Evolutionary conservation across 1,140 invertebrate species (phyloP).

Genomic region (Doryteuthis pealeii): DNA sequence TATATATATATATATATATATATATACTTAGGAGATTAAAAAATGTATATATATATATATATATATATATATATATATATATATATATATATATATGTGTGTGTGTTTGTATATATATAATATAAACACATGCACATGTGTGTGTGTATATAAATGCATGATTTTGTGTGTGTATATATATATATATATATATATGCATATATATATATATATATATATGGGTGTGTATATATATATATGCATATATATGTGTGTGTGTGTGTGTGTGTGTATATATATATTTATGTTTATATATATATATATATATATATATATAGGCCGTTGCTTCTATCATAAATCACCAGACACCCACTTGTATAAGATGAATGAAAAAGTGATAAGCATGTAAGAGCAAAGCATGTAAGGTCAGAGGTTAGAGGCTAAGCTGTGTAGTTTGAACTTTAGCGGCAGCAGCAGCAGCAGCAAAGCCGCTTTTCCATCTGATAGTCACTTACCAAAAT

Average conservation of each 20-base stretch:
- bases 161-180: neutral
- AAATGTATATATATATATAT: neutral
- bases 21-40: neutral
- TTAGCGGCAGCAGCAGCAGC: no score
- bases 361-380: no score
- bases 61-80: neutral
- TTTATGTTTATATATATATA: neutral
- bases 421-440: no score
- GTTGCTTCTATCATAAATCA: no score
- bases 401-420: no score
- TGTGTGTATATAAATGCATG: neutral
- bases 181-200: neutral
- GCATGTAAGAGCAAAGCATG: no score
- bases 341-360: no score
- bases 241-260: neutral
- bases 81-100: neutral
- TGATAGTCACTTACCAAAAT: no score
- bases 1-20: neutral
- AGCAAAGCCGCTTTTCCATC: no score
- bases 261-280: slow-evolving; percentile 1
- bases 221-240: neutral
- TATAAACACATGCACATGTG: neutral
- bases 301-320: neutral
- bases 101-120: neutral
- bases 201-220: slow-evolving; percentile 1